phyloP scores from a whole-genome alignment of 2,797 vertebrate species.

The Meriones psammophilus region DNA sequence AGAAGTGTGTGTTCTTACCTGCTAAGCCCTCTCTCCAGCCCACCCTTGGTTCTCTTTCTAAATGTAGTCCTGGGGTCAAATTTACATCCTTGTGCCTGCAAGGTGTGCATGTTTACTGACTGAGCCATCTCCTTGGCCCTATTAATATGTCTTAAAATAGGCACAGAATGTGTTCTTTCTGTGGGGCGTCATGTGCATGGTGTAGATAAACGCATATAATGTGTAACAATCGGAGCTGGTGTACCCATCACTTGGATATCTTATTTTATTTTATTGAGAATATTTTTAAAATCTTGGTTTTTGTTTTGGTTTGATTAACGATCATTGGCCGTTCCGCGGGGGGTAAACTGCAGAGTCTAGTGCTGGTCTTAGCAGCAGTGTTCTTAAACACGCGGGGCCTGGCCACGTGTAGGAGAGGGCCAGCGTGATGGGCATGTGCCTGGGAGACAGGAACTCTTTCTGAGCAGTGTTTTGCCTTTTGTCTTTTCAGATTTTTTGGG shows the following conservation, averaged over 20 bases:
- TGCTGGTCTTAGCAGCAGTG: neutral
- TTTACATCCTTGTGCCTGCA: neutral
- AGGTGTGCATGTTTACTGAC: neutral
- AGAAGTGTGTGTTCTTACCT: neutral
- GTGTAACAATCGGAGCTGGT: neutral
- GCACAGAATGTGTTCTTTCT: neutral
- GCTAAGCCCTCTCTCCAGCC: neutral
- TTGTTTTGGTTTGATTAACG: neutral
- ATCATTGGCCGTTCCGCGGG: neutral
- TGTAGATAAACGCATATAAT: neutral
- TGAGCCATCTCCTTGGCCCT: neutral
- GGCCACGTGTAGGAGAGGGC: neutral
- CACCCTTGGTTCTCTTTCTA: neutral
- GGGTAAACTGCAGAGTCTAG: no score
- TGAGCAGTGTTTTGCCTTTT: slow-evolving; percentile 74
- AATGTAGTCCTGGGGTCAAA: neutral
- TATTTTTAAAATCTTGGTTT: neutral
- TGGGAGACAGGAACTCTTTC: neutral
- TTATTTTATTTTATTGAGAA: neutral
- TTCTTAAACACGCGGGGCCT: neutral
- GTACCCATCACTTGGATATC: neutral
- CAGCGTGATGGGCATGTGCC: neutral
- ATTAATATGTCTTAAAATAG: neutral
- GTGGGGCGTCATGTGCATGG: neutral
- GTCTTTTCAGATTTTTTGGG: slow-evolving; percentile 95